These are phyloP conservation scores for Tinamus major DNA, from an alignment of 2,797 vertebrate genomes.

Conservation along the genomic window DNA sequence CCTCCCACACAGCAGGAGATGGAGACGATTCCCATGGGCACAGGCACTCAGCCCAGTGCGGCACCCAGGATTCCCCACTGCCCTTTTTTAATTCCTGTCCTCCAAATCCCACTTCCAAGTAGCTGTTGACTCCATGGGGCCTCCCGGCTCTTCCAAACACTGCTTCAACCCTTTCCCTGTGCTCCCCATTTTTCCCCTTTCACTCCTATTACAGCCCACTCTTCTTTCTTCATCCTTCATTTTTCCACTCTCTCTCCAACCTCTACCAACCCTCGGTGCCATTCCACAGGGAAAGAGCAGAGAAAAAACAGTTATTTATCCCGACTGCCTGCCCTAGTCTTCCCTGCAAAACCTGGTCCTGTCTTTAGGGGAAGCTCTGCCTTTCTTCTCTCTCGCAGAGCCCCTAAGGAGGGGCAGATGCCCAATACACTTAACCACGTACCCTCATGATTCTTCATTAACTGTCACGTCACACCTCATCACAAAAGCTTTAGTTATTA, in stretches of 20 bases:
- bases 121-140: background rate
- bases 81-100: background rate
- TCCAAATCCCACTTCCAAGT: background rate
- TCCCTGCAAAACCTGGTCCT: background rate
- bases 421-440: background rate
- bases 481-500: background rate
- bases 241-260: background rate
- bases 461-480: background rate
- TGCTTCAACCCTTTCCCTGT: background rate
- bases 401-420: background rate
- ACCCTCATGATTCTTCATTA: background rate
- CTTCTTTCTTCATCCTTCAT: background rate
- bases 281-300: background rate
- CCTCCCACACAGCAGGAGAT: background rate
- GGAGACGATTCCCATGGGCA: background rate
- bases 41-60: background rate
- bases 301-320: background rate
- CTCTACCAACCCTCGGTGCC: background rate
- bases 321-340: background rate
- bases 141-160: background rate
- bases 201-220: background rate
- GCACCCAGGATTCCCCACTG: rapidly evolving
- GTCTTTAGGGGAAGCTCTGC: background rate
- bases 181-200: background rate
- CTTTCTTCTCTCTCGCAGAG: background rate